Base-by-base conservation (phyloP, 2,888 invertebrate genomes). In the Scaeva pyrastri region DNA sequence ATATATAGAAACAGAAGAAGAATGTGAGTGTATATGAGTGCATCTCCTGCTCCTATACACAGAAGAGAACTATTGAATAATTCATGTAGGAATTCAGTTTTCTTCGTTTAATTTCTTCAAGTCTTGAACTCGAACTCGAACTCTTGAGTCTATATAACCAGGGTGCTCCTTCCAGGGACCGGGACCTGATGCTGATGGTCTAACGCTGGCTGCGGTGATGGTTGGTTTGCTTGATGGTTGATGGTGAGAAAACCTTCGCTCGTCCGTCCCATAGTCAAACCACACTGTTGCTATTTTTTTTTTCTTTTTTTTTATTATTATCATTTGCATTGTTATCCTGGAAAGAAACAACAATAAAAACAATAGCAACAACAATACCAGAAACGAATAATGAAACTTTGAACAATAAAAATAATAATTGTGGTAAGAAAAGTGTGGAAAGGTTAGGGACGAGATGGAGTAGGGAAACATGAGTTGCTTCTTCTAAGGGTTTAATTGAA, bases 361-460 rank as follows among this genome's bases (percentile, higher is more conserved):
- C 50, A 50, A 52, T 23, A 80, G 52, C 71, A 84, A 84, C 39
- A 79, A 79, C 45, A 70, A 43, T 26, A 43, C 43, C 11, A 64
- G 43, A 64, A 64, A 41, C 43, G n/a, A 62, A 43, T 10, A 62
- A 62, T 55, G 62, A 70, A 80, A 79, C 50, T 79, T 84, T 73
- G n/a, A 79, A 87, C 84, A 84, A 71, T 87, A 79, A 84, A 79
- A 87, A 79, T 84, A 79, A 87, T 84, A 78, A 79, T 84, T 87
- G 72, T 75, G 76, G 78, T 52, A 64, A 70, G 70, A 45, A 68
- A 41, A 36, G 26, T 31, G 52, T 41, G 50, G 58, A 56, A 14
- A 66, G 48, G 56, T 66, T 78, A 7, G 1, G 23, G 21, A 12
- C 8, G 8, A 16, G 23, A 5, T 11, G 2, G 2, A 36, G 56